phyloP scores from a whole-genome alignment of 2,113 vertebrate genomes.

The Sinocyclocheilus maitianheensis region DNA sequence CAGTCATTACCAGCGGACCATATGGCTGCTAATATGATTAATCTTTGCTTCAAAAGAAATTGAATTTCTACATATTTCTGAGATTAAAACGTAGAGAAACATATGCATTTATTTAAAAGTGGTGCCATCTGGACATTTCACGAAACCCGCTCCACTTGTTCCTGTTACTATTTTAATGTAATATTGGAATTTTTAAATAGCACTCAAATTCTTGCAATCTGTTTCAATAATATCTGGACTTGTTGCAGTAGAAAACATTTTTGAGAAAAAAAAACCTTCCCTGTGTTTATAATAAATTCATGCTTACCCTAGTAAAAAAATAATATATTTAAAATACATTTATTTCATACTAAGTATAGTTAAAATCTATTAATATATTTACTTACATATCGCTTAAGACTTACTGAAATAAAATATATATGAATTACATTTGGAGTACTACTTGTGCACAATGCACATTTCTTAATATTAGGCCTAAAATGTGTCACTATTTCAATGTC shows the following conservation, averaged over 20 bases:
- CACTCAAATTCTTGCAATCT: not conserved
- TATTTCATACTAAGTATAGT: too few species aligned
- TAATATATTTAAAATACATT: too few species aligned
- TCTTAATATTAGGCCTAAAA: too few species aligned
- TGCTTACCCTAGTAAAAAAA: too few species aligned
- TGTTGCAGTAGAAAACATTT: not conserved
- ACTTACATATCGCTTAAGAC: too few species aligned
- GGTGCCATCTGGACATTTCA: slow-evolving; percentile 13
- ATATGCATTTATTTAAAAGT: slow-evolving; percentile 19
- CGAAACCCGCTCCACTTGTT: not conserved
- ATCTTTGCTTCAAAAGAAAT: not conserved
- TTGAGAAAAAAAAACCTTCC: not conserved
- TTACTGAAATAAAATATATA: too few species aligned
- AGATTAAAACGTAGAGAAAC: not conserved
- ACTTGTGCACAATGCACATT: too few species aligned
- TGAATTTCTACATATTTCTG: not conserved
- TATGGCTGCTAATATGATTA: slow-evolving; percentile 31
- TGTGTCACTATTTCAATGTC: too few species aligned
- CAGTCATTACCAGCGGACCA: slow-evolving; percentile 23
- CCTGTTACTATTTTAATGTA: not conserved
- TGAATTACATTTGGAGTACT: too few species aligned
- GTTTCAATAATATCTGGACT: not conserved
- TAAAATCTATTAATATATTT: too few species aligned
- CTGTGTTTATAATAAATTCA: too few species aligned
- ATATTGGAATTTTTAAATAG: not conserved